Evolutionary conservation across 1,140 invertebrate species (phyloP).

Genomic region (Danaus melanippus): DNA sequence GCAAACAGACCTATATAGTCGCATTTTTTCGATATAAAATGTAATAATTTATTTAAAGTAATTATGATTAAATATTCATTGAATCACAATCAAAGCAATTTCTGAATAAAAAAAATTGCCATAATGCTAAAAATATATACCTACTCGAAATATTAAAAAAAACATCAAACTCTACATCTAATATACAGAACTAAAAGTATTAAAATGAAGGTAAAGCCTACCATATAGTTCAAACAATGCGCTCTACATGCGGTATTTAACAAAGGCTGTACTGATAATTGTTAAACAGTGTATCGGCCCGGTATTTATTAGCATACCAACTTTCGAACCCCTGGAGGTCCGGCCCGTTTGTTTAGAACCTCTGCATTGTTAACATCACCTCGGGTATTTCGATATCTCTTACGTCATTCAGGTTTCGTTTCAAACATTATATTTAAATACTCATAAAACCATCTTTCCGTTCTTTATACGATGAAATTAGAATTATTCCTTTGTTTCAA

Average conservation of each 20-base stretch:
- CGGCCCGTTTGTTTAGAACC: too few species aligned
- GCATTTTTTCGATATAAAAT: background rate
- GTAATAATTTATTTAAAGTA: constrained; percentile 3
- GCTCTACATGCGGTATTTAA: constrained; percentile 29
- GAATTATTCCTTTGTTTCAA: too few species aligned
- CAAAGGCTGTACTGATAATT: constrained; percentile 44
- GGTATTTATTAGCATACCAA: constrained; percentile 35
- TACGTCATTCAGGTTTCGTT: too few species aligned
- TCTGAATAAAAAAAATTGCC: too few species aligned
- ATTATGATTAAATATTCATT: background rate
- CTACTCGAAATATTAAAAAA: constrained; percentile 1
- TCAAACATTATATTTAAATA: too few species aligned
- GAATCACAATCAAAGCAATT: background rate
- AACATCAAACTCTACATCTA: constrained; percentile 10
- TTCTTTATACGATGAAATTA: too few species aligned
- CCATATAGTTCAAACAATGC: constrained; percentile 36
- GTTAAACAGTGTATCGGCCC: constrained; percentile 45
- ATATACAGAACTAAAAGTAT: constrained; percentile 19
- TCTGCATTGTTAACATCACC: too few species aligned
- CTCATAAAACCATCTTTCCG: too few species aligned
- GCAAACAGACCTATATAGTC: background rate
- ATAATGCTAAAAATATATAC: constrained; percentile 4
- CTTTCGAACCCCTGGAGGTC: constrained; percentile 9
- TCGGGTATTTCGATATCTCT: too few species aligned
- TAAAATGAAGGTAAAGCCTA: constrained; percentile 24